Percentiles rank a stretch among this genome's conserved stretches.
These are phyloP conservation scores for Cephus pulcher DNA, from an alignment of 2,888 invertebrate species.

Conservation along the genomic window DNA sequence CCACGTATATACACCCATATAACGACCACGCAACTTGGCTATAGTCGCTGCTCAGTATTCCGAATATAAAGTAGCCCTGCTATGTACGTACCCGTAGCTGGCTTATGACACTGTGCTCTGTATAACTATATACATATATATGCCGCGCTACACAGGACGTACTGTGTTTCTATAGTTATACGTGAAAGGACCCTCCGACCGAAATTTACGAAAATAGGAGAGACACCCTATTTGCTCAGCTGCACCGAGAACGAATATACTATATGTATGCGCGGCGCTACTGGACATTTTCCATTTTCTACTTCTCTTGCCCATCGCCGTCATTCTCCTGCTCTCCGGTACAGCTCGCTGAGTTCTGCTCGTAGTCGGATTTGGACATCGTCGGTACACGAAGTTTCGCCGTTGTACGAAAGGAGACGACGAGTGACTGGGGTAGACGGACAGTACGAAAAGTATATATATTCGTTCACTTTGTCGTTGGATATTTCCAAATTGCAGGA, in stretches of 20 bases:
- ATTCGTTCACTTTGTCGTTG: background rate
- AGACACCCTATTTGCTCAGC: slow-evolving; percentile 40
- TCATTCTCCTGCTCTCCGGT: background rate
- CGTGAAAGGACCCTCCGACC: background rate
- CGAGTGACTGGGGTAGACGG: background rate
- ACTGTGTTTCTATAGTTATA: slow-evolving; percentile 5
- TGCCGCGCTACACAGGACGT: slow-evolving; percentile 4
- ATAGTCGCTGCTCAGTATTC: slow-evolving; percentile 24
- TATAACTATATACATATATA: background rate
- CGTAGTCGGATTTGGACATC: background rate
- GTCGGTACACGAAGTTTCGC: background rate
- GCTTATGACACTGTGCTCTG: background rate
- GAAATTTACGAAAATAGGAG: slow-evolving; percentile 34
- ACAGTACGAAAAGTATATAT: background rate
- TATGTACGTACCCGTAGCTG: background rate
- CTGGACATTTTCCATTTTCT: slow-evolving; percentile 29
- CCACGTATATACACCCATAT: background rate
- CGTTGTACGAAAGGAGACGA: background rate
- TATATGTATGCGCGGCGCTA: slow-evolving; percentile 1
- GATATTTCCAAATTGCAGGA: background rate
- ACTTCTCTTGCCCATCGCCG: slow-evolving; percentile 8
- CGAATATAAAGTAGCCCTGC: slow-evolving; percentile 33
- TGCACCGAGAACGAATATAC: slow-evolving; percentile 24
- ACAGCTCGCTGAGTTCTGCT: background rate
- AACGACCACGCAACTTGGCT: background rate